Conservation (phyloP, 1,140 invertebrate species). For the Ips typographus region DNA sequence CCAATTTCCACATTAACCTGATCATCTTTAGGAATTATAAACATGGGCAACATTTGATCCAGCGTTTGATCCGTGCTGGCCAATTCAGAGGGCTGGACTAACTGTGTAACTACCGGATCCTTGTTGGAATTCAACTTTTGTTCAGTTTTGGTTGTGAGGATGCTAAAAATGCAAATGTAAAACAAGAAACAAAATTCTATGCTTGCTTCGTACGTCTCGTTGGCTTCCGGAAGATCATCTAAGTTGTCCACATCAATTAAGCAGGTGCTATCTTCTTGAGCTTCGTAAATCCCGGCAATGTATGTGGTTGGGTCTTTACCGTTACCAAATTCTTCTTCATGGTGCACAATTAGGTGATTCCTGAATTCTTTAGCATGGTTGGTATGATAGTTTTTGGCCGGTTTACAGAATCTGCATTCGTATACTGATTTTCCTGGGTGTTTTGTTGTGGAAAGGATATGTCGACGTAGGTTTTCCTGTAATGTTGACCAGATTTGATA, state of each 20-base stretch:
- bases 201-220: background rate
- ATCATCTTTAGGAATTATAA: constrained; percentile 45
- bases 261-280: constrained; percentile 45
- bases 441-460: constrained; percentile 75
- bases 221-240: constrained; percentile 6
- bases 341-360: constrained; percentile 62
- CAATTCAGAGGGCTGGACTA: constrained; percentile 16
- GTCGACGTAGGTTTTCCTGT: constrained; percentile 85
- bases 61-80: constrained; percentile 33
- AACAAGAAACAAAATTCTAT: background rate
- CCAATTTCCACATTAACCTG: constrained; percentile 37
- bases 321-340: constrained; percentile 56
- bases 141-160: constrained; percentile 1
- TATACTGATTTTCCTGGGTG: constrained; percentile 78
- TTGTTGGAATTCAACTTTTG: constrained; percentile 30
- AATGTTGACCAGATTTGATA: constrained; percentile 33
- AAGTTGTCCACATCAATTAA: constrained; percentile 21
- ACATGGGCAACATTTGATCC: constrained; percentile 48
- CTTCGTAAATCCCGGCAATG: constrained; percentile 55
- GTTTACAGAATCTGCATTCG: constrained; percentile 66
- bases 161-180: constrained; percentile 11
- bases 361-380: constrained; percentile 70
- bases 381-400: constrained; percentile 54
- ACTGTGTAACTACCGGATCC: constrained; percentile 33
- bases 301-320: constrained; percentile 53